Conservation (phyloP, 2,797 vertebrate species). For the Eulemur mongoz region DNA sequence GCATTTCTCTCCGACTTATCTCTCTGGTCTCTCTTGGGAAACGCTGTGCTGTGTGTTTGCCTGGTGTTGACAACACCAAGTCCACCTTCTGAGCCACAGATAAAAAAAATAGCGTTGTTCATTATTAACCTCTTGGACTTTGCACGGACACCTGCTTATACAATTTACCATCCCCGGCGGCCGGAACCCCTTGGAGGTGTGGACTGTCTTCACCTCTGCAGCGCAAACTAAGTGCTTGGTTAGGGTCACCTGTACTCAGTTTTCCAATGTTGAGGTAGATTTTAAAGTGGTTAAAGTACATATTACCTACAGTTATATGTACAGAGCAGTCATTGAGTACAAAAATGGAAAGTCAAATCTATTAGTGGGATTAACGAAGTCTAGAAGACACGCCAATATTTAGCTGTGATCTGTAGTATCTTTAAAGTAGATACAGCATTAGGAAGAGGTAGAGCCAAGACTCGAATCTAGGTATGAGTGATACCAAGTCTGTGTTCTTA, state of each 20-base stretch:
- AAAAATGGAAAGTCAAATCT: conserved; percentile 2
- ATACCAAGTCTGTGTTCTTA: not conserved
- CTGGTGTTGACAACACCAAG: conserved; percentile 68
- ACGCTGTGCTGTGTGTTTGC: conserved; percentile 47
- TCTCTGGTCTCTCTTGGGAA: conserved; percentile 69
- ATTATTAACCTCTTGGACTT: conserved; percentile 79
- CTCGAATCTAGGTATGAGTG: not conserved
- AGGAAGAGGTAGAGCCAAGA: not conserved
- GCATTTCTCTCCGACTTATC: conserved; percentile 50
- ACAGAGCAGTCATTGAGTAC: not conserved
- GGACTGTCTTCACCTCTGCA: conserved; percentile 48
- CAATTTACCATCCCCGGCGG: conserved; percentile 60
- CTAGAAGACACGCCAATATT: not conserved
- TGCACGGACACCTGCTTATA: conserved; percentile 72
- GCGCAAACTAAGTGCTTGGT: conserved; percentile 3
- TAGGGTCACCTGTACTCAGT: not conserved
- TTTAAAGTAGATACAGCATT: not conserved
- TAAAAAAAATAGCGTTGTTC: conserved; percentile 77
- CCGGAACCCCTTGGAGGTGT: conserved; percentile 57
- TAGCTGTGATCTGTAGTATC: not conserved
- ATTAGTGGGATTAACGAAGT: not conserved
- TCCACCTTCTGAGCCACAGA: conserved; percentile 57
- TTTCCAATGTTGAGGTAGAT: not conserved
- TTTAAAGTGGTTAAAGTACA: not conserved
- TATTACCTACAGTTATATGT: not conserved